Base-by-base conservation (phyloP, 2,797 vertebrate species). In the Bradypodion pumilum region DNA sequence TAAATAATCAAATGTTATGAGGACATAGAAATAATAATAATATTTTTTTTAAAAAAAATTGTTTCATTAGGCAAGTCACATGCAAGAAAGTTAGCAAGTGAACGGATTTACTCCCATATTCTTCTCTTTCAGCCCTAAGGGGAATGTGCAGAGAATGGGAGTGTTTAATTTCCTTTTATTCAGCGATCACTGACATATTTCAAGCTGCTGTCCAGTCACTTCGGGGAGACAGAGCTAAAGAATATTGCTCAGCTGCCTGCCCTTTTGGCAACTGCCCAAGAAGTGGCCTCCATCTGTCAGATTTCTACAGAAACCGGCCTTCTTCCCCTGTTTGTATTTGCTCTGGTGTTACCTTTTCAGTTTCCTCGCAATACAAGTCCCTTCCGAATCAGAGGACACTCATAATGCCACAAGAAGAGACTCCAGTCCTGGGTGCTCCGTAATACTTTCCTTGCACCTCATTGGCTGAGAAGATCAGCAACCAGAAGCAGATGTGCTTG, bases 401-500 rank as follows among this genome's bases (percentile, higher is more conserved):
- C 16, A 19, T 23, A 68, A 35, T 68, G 32, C 65, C 65, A 68
- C 35, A 32, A 2, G 3, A 37, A 46, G 16, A 78, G 65, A 78
- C 62, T 23, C 62, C 76, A 65, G 63, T 62, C 60, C 60, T 23
- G 70, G 74, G 52, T 74, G 79, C 80, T 87, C 89, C 7, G n/a
- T 86, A 87, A 80, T 66, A 66, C 81, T 88, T 90, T 90, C 85
- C 81, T 88, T 78, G 60, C 19, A 90, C 46, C 92, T 89, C 69
- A 92, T 93, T 94, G 94, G 93, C 86, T 82, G 78, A 80, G 42
- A 25, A 68, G 70, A 70, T 44, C 42, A 70, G 66, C 83, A 81
- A 6, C 86, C 89, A 83, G 83, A 89, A 91, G 86, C 90, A 93
- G 89, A 78, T 78, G 42, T 87, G 85, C 89, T 80, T 83, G 79